phyloP scores from a whole-genome alignment of 2,113 vertebrate genomes.

The Nothobranchius kuhntae region DNA sequence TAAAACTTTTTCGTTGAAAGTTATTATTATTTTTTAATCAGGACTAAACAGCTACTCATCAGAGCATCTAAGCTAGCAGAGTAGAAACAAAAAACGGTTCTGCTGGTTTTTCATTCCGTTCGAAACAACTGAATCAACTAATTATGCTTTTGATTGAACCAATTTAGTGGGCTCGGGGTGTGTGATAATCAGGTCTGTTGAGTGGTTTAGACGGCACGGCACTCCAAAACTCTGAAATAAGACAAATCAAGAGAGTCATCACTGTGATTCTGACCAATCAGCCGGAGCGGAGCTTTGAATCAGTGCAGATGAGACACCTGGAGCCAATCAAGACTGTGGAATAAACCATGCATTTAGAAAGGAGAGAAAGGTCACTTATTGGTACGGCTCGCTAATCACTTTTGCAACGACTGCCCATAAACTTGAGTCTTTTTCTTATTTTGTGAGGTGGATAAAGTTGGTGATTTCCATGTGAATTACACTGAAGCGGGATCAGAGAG shows the following conservation, averaged over 20 bases:
- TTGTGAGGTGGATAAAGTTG: constrained; percentile 10
- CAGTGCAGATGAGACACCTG: constrained; percentile 56
- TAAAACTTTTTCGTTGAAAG: no score
- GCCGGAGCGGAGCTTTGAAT: constrained; percentile 39
- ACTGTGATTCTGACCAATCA: constrained; percentile 69
- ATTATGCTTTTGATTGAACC: constrained; percentile 70
- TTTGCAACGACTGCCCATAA: constrained; percentile 20
- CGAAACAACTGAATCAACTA: constrained; percentile 65
- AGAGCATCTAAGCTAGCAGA: background rate
- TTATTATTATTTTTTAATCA: no score
- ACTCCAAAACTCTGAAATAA: constrained; percentile 50
- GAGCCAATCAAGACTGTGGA: constrained; percentile 56
- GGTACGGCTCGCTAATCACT: constrained; percentile 27
- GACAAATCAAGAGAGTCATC: constrained; percentile 63
- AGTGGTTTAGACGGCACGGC: constrained; percentile 47
- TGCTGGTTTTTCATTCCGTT: constrained; percentile 44
- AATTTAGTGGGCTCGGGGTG: constrained; percentile 56
- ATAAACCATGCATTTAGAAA: constrained; percentile 38
- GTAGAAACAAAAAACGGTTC: background rate
- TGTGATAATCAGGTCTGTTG: constrained; percentile 56
- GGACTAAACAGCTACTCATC: background rate
- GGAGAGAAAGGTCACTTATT: constrained; percentile 38
- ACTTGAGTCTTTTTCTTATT: background rate
- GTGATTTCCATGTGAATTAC: background rate
- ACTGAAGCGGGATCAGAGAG: no score